Base-by-base conservation (phyloP, 2,113 vertebrate species). In the Actenoides lindsayi region DNA sequence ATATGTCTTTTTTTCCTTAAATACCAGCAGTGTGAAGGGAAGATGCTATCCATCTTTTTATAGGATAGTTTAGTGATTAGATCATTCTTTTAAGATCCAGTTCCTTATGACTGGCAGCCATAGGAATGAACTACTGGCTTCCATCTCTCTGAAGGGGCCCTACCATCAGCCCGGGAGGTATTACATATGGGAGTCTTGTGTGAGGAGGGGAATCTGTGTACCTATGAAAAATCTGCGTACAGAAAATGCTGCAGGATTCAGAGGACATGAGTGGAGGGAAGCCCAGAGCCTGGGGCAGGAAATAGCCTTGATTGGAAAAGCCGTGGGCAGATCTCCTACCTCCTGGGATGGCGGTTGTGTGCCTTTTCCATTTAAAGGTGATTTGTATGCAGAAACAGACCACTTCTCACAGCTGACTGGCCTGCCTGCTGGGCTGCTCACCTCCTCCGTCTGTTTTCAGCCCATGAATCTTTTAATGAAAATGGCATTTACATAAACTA, bases 341-440 rank as follows among this genome's bases (percentile, higher is more conserved):
- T 84, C 42, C 21, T 68, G 57, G 83, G 83, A 64, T 60, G 46
- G 53, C 0, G 3, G 31, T 51, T 75, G 73, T 67, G 41, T 2
- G 1, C 59, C 35, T 79, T 94, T 82, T 48, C 62, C 41, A 5
- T 76, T 83, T 71, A 84, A 8, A 5, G 2, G 42, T 92, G 83
- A 96, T 95, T 83, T 87, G 27, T 82, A 87, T 94, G 87, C 87
- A 94, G 87, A 71, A 95, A 82, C 91, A 91, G 83, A 51, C 37
- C 1, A 10, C 51, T 91, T 51, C 73, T 68, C 5, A 13, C 83
- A 64, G 73, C 83, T 89, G 77, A 59, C 80, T 71, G 83, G 31
- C 39, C 87, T 84, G 60, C 93, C 95, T 94, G 83, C 94, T 95
- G 89, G 77, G 94, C 87, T 75, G 4, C 91, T 96, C 93, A 95